A percentile compares a stretch with the other conserved stretches of the same genome.
phyloP scores from a whole-genome alignment of 2,797 vertebrate genomes.

The Sebastes trivittatus region DNA sequence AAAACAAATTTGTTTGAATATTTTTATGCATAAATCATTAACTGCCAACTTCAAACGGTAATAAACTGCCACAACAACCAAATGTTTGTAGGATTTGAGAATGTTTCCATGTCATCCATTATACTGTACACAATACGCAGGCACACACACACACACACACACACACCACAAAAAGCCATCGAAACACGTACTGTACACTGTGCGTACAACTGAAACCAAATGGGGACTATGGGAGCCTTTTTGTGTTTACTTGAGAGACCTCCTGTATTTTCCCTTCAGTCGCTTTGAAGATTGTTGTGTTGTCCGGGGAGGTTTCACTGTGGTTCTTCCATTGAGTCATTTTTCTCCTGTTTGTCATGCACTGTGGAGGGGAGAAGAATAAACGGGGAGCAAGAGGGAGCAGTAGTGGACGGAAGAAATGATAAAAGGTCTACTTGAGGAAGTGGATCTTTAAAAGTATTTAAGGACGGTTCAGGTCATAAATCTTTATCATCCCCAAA shows the following conservation, averaged over 20 bases:
- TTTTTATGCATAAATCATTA: conserved; percentile 73
- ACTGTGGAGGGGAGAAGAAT: conserved; percentile 20
- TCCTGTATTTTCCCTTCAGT: conserved; percentile 63
- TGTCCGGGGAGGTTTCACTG: conserved; percentile 51
- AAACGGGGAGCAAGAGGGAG: background rate
- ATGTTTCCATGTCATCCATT: conserved; percentile 71
- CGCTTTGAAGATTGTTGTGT: conserved; percentile 63
- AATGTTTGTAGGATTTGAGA: conserved; percentile 72
- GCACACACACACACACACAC: conserved; percentile 12
- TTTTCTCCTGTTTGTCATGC: conserved; percentile 55
- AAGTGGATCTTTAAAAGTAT: background rate
- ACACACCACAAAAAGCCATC: conserved; percentile 26
- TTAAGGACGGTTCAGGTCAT: background rate
- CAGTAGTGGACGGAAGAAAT: background rate
- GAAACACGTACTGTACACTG: conserved; percentile 46
- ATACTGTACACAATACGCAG: conserved; percentile 51
- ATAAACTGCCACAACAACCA: conserved; percentile 65
- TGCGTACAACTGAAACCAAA: conserved; percentile 70
- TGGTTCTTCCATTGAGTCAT: conserved; percentile 67
- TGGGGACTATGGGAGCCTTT: conserved; percentile 55
- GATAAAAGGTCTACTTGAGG: background rate
- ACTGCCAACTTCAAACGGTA: conserved; percentile 71
- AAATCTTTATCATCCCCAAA: background rate
- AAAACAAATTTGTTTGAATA: conserved; percentile 72
- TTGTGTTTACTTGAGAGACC: conserved; percentile 66